Evolutionary conservation across 2,113 vertebrate species (phyloP).

Genomic region (Corynorhinus townsendii): DNA sequence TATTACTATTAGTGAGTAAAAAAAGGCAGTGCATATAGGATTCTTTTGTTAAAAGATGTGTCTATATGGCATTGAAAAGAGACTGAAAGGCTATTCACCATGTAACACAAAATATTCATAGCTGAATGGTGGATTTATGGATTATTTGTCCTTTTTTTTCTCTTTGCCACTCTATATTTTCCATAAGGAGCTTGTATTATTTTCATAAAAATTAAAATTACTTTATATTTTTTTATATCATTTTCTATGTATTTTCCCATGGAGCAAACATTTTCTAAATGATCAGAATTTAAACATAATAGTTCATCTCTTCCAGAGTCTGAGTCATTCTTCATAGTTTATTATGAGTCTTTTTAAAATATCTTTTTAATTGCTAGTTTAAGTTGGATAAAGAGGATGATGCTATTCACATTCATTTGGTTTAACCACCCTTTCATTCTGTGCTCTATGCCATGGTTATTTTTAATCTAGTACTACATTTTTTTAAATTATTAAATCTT

Average conservation of each 20-base stretch:
- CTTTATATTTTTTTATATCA: not conserved
- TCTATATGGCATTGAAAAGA: not conserved
- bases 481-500: no score
- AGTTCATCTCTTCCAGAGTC: conserved; percentile 37
- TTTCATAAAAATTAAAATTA: conserved; percentile 33
- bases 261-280: conserved; percentile 28
- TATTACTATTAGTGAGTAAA: not conserved
- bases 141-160: not conserved
- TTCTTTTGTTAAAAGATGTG: not conserved
- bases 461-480: conserved; percentile 55
- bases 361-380: conserved; percentile 66
- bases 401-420: conserved; percentile 16
- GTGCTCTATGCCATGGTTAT: conserved; percentile 42
- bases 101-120: not conserved
- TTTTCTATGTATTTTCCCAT: conserved; percentile 11
- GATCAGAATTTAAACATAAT: conserved; percentile 36
- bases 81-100: not conserved
- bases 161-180: not conserved
- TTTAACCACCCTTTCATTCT: conserved; percentile 37
- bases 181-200: not conserved
- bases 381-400: conserved; percentile 29
- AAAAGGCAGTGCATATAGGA: not conserved
- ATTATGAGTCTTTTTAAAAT: conserved; percentile 57
- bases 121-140: not conserved
- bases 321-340: conserved; percentile 55